These are phyloP conservation scores for Parazoanthus atlanticus DNA, from an alignment of 92 coral and sea anemone genomes.

Conservation along the genomic window DNA sequence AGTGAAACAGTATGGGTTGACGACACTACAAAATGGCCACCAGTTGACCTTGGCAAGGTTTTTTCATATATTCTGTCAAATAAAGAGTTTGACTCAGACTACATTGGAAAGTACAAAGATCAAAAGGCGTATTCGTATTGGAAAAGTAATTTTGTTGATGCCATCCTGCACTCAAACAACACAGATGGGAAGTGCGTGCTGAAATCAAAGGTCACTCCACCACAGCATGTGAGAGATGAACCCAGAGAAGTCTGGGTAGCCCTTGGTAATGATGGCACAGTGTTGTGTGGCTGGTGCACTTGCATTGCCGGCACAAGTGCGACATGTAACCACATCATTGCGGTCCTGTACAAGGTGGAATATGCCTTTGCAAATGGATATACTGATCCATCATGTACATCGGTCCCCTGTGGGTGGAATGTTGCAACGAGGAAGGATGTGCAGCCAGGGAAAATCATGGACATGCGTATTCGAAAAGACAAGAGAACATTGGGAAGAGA, in stretches of 20 bases:
- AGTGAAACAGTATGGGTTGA: slow-evolving; percentile 21
- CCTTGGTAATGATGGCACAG: slow-evolving; percentile 11
- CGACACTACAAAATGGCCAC: slow-evolving; percentile 41
- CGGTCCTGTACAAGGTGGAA: slow-evolving; percentile 58
- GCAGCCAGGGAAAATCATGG: slow-evolving; percentile 42
- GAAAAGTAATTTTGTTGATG: slow-evolving; percentile 60
- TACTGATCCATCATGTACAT: slow-evolving; percentile 55
- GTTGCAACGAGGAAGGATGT: slow-evolving; percentile 52
- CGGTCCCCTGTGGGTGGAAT: slow-evolving; percentile 61
- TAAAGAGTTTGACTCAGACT: slow-evolving; percentile 46
- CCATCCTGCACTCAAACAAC: slow-evolving; percentile 32
- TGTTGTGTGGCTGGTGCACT: slow-evolving; percentile 61
- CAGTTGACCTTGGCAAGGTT: slow-evolving; percentile 49
- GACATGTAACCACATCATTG: slow-evolving; percentile 65
- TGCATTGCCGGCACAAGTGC: slow-evolving; percentile 55
- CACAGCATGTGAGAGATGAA: slow-evolving; percentile 41
- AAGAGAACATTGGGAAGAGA: slow-evolving; percentile 17
- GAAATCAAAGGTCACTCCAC: slow-evolving; percentile 39
- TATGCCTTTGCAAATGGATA: slow-evolving; percentile 53
- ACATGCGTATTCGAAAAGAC: slow-evolving; percentile 53
- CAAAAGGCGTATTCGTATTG: slow-evolving; percentile 55
- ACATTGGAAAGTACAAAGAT: slow-evolving; percentile 58
- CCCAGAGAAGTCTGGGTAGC: slow-evolving; percentile 61
- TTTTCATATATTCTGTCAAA: slow-evolving; percentile 39
- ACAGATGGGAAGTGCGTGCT: slow-evolving; percentile 21